Conservation (phyloP, 2,113 vertebrate genomes). For the Hemiprocne comata region DNA sequence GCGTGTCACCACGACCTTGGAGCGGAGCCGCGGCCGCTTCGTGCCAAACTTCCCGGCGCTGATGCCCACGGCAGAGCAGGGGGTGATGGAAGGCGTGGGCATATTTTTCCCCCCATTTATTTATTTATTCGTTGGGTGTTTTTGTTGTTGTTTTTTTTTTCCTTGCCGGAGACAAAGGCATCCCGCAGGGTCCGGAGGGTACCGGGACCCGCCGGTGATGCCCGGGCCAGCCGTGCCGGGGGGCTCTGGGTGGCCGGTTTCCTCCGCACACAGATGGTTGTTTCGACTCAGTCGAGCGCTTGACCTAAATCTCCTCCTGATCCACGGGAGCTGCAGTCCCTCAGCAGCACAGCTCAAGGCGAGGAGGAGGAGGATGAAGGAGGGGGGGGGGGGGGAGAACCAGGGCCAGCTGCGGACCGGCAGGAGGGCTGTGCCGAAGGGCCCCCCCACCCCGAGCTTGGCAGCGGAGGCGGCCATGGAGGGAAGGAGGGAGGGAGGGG, state of each 20-base stretch:
- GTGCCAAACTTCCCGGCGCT: not conserved
- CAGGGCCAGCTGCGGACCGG: slow-evolving; percentile 26
- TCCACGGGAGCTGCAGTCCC: slow-evolving; percentile 66
- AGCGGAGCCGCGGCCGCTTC: not conserved
- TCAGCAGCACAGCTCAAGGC: slow-evolving; percentile 68
- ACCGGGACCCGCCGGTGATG: not conserved
- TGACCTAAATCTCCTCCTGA: slow-evolving; percentile 75
- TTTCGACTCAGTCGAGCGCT: slow-evolving; percentile 70
- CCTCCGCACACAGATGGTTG: slow-evolving; percentile 70
- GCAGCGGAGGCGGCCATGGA: not conserved
- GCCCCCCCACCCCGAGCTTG: not conserved
- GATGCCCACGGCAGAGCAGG: not conserved
- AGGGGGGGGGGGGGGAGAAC: not conserved
- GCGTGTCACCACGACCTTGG: slow-evolving; percentile 64
- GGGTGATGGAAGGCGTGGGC: not conserved
- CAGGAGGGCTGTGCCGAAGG: not conserved
- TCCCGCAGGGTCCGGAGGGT: not conserved
- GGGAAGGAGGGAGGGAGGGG: not conserved
- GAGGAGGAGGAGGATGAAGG: slow-evolving; percentile 20
- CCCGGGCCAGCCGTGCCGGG: not conserved
- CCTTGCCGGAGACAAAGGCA: not conserved
- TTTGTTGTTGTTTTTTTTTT: not conserved
- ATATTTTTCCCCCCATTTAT: not conserved
- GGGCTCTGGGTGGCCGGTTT: slow-evolving; percentile 56
- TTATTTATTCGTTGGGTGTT: not conserved